Evolutionary conservation across 2,113 vertebrate genomes (phyloP), one percentile per base, ranked within the genome.

Genomic region (Ictalurus furcatus): DNA sequence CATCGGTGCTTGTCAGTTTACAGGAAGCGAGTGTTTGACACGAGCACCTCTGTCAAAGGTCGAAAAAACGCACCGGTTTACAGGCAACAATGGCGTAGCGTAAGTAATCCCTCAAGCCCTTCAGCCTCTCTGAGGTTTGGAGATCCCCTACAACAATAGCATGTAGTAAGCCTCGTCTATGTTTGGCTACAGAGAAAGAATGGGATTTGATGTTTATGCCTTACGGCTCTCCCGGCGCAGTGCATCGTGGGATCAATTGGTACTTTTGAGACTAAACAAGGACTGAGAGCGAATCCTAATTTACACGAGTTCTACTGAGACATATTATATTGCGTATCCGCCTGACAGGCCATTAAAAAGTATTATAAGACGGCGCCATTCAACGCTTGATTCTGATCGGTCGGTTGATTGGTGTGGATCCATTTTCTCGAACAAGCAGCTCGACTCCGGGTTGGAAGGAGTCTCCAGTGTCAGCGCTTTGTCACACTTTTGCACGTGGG

Each of bases 11-110:
- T 90, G 85, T 83, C 85, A n/a, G n/a, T 19, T 87, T 67, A 87
- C 89, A 90, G 79, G 89, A 90, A 87, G 85, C 19, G 25, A 52
- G 69, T 65, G 69, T 84, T 88, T 88, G 84, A 89, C 88, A 86
- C 34, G 65, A 37, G 76, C 23, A 25, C 79, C 87, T 58, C 63
- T 73, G 79, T 88, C 61, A 71, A 30, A 83, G 34, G 48, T 58
- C 52, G 23, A 12, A 6, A 28, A 48, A 59, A 44, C 56, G 44
- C 61, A 9, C 37, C 17, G 14, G 71, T 56, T 58, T 82, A 67
- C 30, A 84, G 82, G 71, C 28, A 78, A 88, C 88, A 85, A 85
- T 78, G 40, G 88, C 23, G 23, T 7, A 25, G 69, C 37, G n/a
- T 63, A 88, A 88, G 74, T 54, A 54, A 85, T 78, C 81, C 69